Base-by-base conservation (phyloP, 2,797 vertebrate species). In the Syndactyla subalaris region DNA sequence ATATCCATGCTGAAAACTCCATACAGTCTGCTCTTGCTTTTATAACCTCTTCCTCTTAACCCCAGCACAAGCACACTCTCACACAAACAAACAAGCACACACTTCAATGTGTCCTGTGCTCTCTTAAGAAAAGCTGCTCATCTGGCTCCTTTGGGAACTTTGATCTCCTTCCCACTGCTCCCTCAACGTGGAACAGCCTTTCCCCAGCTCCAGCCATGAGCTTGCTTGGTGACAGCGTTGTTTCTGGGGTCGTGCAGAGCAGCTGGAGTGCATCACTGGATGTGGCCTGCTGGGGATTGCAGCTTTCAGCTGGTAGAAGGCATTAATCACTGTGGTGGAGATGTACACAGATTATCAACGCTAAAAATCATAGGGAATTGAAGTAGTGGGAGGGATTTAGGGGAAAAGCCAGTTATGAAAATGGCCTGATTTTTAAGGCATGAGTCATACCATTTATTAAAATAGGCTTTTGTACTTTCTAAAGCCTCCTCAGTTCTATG, bases 361-460 rank as follows among this genome's bases (percentile, higher is more conserved):
- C 66, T 88, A 41, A 91, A 95, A 89, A 65, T 88, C 89, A 52
- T 4, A 3, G 76, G 72, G 55, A 88, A 81, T 6, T 89, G 72
- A 94, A 89, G 81, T 68, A 63, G 81, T 94, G 65, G 90, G 93
- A 95, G 86, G 87, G 80, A 89, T 90, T 11, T 90, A 20, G 68
- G 55, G 73, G 39, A 89, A 92, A 89, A 94, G 73, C n/a, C 83
- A 91, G 82, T 90, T 92, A 91, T 86, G 89, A 95, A 96, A 78
- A 94, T 86, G 67, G 75, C 89, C 89, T 84, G 74, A 85, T 95
- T 96, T 96, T 91, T 94, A 73, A 81, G 63, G 72, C 72, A 85
- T 95, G 93, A 96, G 89, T 96, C 95, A 97, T 52, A 34, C 46
- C 43, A 51, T 83, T 85, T 96, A 80, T 92, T 93, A 92, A 96